These are phyloP conservation scores for Perdita meconis DNA, from an alignment of 2,888 invertebrate genomes.

Conservation along the genomic window DNA sequence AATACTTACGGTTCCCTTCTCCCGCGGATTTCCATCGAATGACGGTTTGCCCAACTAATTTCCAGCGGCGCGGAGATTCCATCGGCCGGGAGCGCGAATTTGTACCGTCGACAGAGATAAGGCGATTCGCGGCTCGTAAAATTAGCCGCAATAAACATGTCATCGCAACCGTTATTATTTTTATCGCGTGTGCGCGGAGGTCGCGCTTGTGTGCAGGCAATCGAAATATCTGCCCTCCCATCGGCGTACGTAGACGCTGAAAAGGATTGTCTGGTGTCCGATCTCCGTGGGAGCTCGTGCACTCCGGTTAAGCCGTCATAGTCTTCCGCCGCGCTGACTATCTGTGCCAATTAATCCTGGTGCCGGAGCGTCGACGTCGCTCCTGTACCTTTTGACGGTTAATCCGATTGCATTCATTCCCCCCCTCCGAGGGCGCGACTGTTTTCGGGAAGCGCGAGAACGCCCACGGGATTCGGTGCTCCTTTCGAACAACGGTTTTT, in stretches of 20 bases:
- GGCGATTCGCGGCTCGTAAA: conserved; percentile 13
- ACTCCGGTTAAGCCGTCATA: conserved; percentile 72
- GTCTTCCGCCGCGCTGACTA: conserved; percentile 65
- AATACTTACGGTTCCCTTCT: background rate
- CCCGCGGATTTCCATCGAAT: conserved; percentile 14
- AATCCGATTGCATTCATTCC: conserved; percentile 51
- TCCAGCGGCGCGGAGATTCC: conserved; percentile 18
- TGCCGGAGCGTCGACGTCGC: conserved; percentile 29
- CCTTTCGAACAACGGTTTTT: too few species aligned
- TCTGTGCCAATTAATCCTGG: conserved; percentile 67
- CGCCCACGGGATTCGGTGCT: too few species aligned
- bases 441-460: too few species aligned
- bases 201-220: background rate
- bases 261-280: conserved; percentile 69
- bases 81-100: conserved; percentile 24
- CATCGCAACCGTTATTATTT: conserved; percentile 42
- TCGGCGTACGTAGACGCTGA: conserved; percentile 50
- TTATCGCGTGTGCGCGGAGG: conserved; percentile 22
- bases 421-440: too few species aligned
- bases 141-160: conserved; percentile 39
- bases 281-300: conserved; percentile 75
- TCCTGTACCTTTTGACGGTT: conserved; percentile 49
- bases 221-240: conserved; percentile 45
- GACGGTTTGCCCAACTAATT: background rate
- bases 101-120: conserved; percentile 10